Conservation (phyloP, 2,113 vertebrate species). For the Pleuronectes platessa region DNA sequence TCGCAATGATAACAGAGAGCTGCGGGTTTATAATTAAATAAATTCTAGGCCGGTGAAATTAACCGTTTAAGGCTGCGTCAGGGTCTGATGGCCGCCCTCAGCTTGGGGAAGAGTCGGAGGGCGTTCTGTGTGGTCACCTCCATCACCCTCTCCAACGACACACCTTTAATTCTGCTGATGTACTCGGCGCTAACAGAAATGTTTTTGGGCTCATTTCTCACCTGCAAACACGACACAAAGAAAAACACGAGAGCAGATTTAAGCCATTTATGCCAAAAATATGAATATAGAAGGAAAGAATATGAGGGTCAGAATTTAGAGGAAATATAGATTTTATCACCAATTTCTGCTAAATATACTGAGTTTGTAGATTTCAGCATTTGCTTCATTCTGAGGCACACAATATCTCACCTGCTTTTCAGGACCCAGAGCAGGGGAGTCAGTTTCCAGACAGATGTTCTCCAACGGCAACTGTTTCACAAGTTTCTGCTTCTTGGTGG, state of each 20-base stretch:
- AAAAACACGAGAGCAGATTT: background rate
- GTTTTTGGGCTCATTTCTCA: conserved; percentile 95
- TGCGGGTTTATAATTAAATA: background rate
- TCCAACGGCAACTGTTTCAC: conserved; percentile 94
- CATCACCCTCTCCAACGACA: conserved; percentile 88
- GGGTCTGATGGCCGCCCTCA: conserved; percentile 76
- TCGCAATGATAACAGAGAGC: background rate
- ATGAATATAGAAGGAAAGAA: background rate
- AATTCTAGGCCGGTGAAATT: background rate
- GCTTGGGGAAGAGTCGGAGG: conserved; percentile 89
- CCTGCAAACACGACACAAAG: conserved; percentile 74
- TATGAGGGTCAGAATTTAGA: too few relatives aligned
- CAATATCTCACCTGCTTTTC: conserved; percentile 88
- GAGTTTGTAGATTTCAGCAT: background rate
- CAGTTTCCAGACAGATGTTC: conserved; percentile 94
- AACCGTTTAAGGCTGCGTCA: conserved; percentile 42
- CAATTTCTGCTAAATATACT: background rate
- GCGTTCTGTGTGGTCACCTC: conserved; percentile 91
- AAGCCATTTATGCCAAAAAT: background rate
- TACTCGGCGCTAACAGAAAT: conserved; percentile 89
- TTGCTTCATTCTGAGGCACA: too few relatives aligned
- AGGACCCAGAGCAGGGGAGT: conserved; percentile 93
- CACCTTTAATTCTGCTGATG: conserved; percentile 90
- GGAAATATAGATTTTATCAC: too few relatives aligned
- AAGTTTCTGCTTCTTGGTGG: conserved; percentile 95